Percentiles rank a stretch among this genome's conserved stretches.
phyloP scores from a whole-genome alignment of 2,888 invertebrate species.

The Ferdinandea cuprea region DNA sequence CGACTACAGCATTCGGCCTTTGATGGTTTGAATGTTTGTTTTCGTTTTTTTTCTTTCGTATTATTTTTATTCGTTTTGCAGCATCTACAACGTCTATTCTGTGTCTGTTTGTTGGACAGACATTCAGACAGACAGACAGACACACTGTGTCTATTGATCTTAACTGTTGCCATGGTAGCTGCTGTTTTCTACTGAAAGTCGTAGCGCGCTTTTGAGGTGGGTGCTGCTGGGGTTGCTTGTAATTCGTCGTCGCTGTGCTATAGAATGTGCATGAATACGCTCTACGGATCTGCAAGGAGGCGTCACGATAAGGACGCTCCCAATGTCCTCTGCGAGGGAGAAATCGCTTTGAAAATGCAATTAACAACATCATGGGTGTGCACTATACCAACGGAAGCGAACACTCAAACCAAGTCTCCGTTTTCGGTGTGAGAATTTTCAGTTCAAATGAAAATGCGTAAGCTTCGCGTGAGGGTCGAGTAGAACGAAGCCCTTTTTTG shows the following conservation, averaged over 20 bases:
- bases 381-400: slow-evolving; percentile 22
- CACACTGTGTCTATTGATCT: slow-evolving; percentile 66
- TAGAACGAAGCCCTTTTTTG: slow-evolving; percentile 27
- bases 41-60: slow-evolving; percentile 15
- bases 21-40: slow-evolving; percentile 56
- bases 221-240: slow-evolving; percentile 2
- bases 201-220: slow-evolving; percentile 2
- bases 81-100: slow-evolving; percentile 20
- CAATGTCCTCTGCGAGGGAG: slow-evolving; percentile 14
- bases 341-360: slow-evolving; percentile 70
- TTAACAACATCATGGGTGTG: slow-evolving; percentile 67
- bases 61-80: slow-evolving; percentile 30
- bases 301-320: slow-evolving; percentile 51
- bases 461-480: slow-evolving; percentile 3
- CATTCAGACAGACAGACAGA: slow-evolving; percentile 48
- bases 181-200: slow-evolving; percentile 27
- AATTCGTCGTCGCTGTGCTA: slow-evolving; percentile 41
- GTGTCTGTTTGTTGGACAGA: slow-evolving; percentile 43
- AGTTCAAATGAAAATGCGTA: slow-evolving; percentile 40
- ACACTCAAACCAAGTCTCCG: background rate
- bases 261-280: slow-evolving; percentile 8
- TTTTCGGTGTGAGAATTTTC: slow-evolving; percentile 29
- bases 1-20: slow-evolving; percentile 52
- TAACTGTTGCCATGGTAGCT: slow-evolving; percentile 63
- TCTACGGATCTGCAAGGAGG: slow-evolving; percentile 27